Percentiles rank a stretch among this genome's conserved stretches.
phyloP scores from a whole-genome alignment of 1,140 invertebrate genomes.

The Temnothorax nylanderi region DNA sequence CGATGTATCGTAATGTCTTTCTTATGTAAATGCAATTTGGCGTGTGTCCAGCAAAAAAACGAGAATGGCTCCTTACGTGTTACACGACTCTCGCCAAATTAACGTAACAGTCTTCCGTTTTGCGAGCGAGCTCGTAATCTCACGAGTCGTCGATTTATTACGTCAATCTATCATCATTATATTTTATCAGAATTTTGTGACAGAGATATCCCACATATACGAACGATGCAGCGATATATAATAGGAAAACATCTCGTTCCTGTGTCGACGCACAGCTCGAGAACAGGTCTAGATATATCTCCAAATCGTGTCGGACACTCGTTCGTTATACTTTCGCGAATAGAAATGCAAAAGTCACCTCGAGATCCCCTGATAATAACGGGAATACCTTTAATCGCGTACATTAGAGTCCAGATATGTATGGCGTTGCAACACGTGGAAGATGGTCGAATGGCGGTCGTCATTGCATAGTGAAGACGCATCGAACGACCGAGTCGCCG shows the following conservation, averaged over 20 bases:
- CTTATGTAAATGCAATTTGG: conserved; percentile 62
- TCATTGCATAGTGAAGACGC: conserved; percentile 26
- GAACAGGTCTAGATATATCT: not conserved
- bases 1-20: conserved; percentile 16
- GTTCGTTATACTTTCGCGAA: conserved; percentile 21
- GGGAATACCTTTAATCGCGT: not conserved
- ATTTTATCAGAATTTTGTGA: not conserved
- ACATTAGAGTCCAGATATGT: not conserved
- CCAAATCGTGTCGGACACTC: not conserved
- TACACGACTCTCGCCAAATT: conserved; percentile 20
- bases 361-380: not conserved
- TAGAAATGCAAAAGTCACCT: conserved; percentile 21
- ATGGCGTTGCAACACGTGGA: conserved; percentile 28
- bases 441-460: conserved; percentile 21
- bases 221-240: not conserved
- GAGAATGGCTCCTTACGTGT: conserved; percentile 18
- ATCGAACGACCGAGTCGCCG: conserved; percentile 33
- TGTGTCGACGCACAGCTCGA: not conserved
- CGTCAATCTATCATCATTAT: no score
- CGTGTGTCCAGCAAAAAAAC: conserved; percentile 20
- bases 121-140: not conserved
- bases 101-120: conserved; percentile 53
- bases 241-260: not conserved
- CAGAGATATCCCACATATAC: no score
- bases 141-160: not conserved